Evolutionary conservation across 1,140 invertebrate species (phyloP), one percentile per base, ranked within the genome.

Genomic region (Probaryconus sp.): DNA sequence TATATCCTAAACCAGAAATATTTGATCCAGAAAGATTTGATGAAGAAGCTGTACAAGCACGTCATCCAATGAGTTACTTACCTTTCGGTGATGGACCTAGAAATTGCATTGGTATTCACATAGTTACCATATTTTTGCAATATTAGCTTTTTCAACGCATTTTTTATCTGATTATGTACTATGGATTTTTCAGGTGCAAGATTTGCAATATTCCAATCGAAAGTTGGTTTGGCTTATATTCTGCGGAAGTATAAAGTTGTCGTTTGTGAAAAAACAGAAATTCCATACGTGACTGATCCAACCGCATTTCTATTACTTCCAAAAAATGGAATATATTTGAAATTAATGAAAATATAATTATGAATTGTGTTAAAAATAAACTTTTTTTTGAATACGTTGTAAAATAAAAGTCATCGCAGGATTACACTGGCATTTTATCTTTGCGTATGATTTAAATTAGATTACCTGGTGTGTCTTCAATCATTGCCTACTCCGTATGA

Each of bases 51-150:
- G 71, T 82, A 14, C 51, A 83, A 13, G 80, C 82, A 6, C 84
- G 90, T 28, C 90, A 89, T 77, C 88, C 86, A 1, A 90, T 88
- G 69, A 78, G 89, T 0, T 93, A 90, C 73, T 86, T 94, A 10
- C 91, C 92, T 1, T 94, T 94, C 77, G 93, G 92, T 24, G 91
- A 92, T 45, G 93, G 92, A n/a, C 90, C 90, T 0, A 86, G 92
- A 40, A 90, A 90, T 78, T 91, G 91, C 74, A 90, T 91, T 47
- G 90, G 89, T 86, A 45, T 16, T 42, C 1, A 33, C 11, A 33
- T 37, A 31, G n/a, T 5, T 31, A 5, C n/a, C n/a, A 31, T 5
- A 31, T 2, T 31, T 31, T 5, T 31, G 2, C 76, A 26, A 18
- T 13, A 37, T 5, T 4, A 24, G 7, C 21, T 4, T 4, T 24